Base-by-base conservation (phyloP, 2,113 vertebrate genomes). In the Rhabdornis inornatus region DNA sequence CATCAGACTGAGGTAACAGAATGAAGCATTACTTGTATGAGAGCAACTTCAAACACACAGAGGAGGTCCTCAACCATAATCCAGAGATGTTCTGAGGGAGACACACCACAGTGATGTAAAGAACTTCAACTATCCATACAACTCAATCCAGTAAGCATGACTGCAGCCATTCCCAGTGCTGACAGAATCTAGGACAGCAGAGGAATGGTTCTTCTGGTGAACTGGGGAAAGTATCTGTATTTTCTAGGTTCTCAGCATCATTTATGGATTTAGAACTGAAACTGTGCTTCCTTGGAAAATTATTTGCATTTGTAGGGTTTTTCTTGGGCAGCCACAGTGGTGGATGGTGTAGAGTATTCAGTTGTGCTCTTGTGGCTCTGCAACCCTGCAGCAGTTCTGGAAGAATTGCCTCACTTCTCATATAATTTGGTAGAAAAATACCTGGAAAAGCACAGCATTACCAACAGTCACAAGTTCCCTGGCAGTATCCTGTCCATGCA, bases 341-440 rank as follows among this genome's bases (percentile, higher is more conserved):
- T 55, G 0, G 4, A 30, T 44, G 56, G 1, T 2, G 2, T 24
- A 53, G 13, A 27, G 1, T 64, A 27, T 33, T 27, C 22, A 87
- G 45, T 22, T 5, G 1, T 49, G 53, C 17, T 78, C 33, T 52
- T 37, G 11, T 24, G 65, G 31, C 55, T 70, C n/a, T 70, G 16
- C 12, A 78, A 60, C 19, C 24, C 19, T 2, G 1, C 31, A 74
- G 40, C 3, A 5, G 15, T 68, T 90, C 45, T 81, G 50, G 45
- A 87, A 72, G 50, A 77, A 28, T 18, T 56, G 4, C 22, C 7
- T 23, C 13, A 20, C 44, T 93, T 23, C 52, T 92, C 33, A 55
- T 47, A 39, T 31, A 50, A 63, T 59, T 82, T 87, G 31, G 16
- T 82, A 66, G 56, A 57, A 85, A 90, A 75, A 85, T n/a, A 42